Base-by-base conservation (phyloP, 2,113 vertebrate genomes). In the Silurus glanis region DNA sequence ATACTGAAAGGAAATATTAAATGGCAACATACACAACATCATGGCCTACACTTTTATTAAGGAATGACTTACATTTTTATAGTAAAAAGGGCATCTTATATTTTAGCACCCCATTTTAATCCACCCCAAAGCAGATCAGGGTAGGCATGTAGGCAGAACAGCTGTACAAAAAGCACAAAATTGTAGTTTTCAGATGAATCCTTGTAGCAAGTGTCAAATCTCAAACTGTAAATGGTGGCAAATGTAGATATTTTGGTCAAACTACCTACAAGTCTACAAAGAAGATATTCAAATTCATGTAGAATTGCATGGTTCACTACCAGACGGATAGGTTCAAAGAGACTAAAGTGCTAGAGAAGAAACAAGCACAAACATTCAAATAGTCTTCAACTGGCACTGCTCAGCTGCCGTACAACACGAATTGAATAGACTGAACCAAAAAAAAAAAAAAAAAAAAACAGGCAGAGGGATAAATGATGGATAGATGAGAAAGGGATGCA, bases 381-480 rank as follows among this genome's bases (percentile, higher is more conserved):
- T 25, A 45, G 19, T 21, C 45, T 6, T 64, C 45, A 66, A 51
- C 47, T 4, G 13, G 21, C 10, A 53, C 80, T 64, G 23, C 49
- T 64, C 2, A n/a, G 61, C 59, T 47, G 49, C 49, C 66, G 28
- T 12, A 21, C 49, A 71, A 28, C 64, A 67, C 10, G 10, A 76
- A 12, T 25, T 55, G 23, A 37, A 7, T 51, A 58, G 28, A 49
- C 8, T 59, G n/a, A 59, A 37, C 8, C 10, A 13, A 19, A 21
- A 80, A 66, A 37, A 9, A 21, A 13, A 10, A 21, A 80, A 55
- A 25, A n/a, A n/a, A n/a, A n/a, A n/a, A n/a, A n/a, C n/a, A 89
- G 90, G 92, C 90, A 87, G 92, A 93, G 90, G 90, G 91, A 92
- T 91, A 89, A 8, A 51, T 62, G 92, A 92, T 90, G 89, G 90